phyloP scores from a whole-genome alignment of 2,113 vertebrate species.

The Diphyllodes magnificus region DNA sequence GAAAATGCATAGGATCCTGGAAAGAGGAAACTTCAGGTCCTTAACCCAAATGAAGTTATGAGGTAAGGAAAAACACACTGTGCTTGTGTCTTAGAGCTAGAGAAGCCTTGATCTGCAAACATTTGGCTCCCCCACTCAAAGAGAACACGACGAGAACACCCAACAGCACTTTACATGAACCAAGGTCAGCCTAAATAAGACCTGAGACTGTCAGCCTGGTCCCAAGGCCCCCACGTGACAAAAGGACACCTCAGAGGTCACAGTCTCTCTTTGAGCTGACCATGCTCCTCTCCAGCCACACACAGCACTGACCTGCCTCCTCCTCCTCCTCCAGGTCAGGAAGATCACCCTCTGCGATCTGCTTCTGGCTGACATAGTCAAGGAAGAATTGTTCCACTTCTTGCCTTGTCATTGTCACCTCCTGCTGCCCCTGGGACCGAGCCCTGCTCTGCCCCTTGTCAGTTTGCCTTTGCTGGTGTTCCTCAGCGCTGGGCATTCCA shows the following conservation, averaged over 20 bases:
- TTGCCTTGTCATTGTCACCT: background rate
- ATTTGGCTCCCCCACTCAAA: background rate
- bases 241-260: background rate
- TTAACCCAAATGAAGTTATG: background rate
- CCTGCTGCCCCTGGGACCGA: background rate
- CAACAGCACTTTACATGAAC: background rate
- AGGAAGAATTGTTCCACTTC: constrained; percentile 78
- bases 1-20: background rate
- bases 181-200: constrained; percentile 6
- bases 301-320: constrained; percentile 51
- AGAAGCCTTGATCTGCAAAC: background rate
- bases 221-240: too few relatives aligned
- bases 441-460: background rate
- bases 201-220: background rate
- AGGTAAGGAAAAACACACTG: background rate
- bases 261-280: background rate
- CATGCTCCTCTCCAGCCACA: accelerated
- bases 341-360: constrained; percentile 79
- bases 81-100: background rate
- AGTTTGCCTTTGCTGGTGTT: background rate
- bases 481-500: background rate
- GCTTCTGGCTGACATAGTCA: constrained; percentile 80
- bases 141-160: background rate
- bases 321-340: constrained; percentile 67
- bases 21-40: background rate